A percentile compares a stretch with the other conserved stretches of the same genome.
phyloP scores from a whole-genome alignment of 2,113 vertebrate species.

The Emydura subglobosa region DNA sequence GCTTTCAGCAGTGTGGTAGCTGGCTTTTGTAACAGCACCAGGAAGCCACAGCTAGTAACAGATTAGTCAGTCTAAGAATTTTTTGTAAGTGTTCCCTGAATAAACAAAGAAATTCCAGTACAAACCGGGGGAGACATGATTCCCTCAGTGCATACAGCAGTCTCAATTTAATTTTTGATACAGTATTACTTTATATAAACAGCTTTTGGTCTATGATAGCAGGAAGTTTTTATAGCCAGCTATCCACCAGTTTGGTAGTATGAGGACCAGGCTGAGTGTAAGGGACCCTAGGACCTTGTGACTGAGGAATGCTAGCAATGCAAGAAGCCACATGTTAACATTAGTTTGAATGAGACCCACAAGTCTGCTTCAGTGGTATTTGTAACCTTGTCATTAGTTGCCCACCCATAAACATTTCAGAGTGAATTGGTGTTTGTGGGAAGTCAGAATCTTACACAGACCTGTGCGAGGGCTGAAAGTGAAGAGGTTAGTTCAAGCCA shows the following conservation, averaged over 20 bases:
- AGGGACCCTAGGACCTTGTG: not conserved
- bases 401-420: accelerated
- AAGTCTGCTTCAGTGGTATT: not conserved
- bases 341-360: accelerated
- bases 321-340: not conserved
- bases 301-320: not conserved
- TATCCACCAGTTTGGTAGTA: too few species aligned
- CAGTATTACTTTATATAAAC: not conserved
- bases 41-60: slow-evolving; percentile 55
- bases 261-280: not conserved
- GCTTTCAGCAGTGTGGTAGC: not conserved
- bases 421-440: not conserved
- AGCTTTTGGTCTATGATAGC: not conserved
- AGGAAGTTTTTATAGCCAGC: not conserved
- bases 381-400: accelerated
- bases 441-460: not conserved
- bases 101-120: too few species aligned
- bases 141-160: too few species aligned
- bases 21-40: slow-evolving; percentile 34
- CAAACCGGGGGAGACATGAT: too few species aligned
- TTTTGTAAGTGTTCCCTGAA: too few species aligned
- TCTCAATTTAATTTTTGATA: not conserved
- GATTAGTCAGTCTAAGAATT: slow-evolving; percentile 15
- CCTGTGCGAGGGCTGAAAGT: not conserved
- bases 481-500: not conserved